Base-by-base conservation (phyloP, 53 echinoderm and acorn worm genomes). In the Paracentrotus lividus region DNA sequence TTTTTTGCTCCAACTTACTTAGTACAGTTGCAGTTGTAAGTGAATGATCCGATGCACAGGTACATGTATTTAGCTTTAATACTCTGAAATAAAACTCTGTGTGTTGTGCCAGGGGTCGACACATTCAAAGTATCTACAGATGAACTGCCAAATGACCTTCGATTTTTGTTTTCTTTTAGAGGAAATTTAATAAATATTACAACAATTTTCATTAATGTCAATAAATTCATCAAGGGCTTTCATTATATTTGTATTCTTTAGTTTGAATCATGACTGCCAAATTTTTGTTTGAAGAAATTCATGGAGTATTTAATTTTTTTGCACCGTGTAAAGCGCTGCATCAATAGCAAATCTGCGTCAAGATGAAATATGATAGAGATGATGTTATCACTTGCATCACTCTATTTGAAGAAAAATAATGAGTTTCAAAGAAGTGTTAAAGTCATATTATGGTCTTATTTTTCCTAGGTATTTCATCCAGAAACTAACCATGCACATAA, bases 181-280 rank as follows among this genome's bases (percentile, higher is more conserved):
- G 72, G 40, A 67, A 38, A 69, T 69, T 69, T 5, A 69, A 4
- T 38, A 6, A 26, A 65, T 65, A 29, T 26, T 4, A 69, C 16
- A 34, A 72, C 5, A 72, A 38, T 40, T 72, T 40, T 72, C 13
- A 32, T 60, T 67, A 32, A 38, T 72, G 6, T 72, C 32, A 32
- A 38, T 36, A 21, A 72, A 72, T 45, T 81, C n/a, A 81, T 45
- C 49, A 49, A 81, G 81, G 81, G 81, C 81, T 81, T 81, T 81
- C 47, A 81, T 81, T 24, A 47, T 26, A 47, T 47, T 81, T 81
- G 81, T 81, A 81, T 81, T 81, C 81, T 8, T 3, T 10, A 45
- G 47, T 47, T 81, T 26, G 12, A 26, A 78, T 78, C 45, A 45
- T n/a, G 33, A 47, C 47, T 81, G 81, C 49, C 81, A 81, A 81